A percentile compares a stretch with the other conserved stretches of the same genome.
phyloP scores from a whole-genome alignment of 2,888 invertebrate genomes.

The Thysanoteuthis rhombus region DNA sequence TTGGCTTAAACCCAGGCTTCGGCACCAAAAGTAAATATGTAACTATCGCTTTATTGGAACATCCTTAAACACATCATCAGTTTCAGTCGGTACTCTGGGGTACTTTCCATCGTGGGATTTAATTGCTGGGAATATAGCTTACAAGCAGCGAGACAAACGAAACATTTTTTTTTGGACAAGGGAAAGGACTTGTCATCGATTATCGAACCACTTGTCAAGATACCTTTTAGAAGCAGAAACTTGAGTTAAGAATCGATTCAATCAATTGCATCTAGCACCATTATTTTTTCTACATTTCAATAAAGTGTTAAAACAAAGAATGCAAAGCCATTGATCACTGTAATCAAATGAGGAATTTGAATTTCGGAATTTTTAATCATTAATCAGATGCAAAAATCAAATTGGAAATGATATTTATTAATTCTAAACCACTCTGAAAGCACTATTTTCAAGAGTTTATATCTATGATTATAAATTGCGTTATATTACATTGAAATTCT shows the following conservation, averaged over 20 bases:
- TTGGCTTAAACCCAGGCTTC: neutral
- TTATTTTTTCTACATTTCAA: neutral
- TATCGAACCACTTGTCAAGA: neutral
- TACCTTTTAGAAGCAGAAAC: neutral
- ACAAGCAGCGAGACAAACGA: neutral
- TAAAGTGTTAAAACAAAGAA: neutral
- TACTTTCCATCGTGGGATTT: neutral
- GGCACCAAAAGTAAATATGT: neutral
- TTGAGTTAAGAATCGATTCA: neutral
- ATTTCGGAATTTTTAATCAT: neutral
- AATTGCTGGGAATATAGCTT: neutral
- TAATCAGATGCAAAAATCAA: neutral
- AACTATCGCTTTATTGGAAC: neutral
- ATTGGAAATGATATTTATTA: neutral
- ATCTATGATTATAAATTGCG: no score
- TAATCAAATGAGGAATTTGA: neutral
- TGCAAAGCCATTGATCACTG: neutral
- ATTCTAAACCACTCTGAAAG: neutral
- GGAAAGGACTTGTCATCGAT: neutral
- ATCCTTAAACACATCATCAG: neutral
- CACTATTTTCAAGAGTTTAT: no score
- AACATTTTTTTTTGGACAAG: neutral
- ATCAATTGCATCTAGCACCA: neutral
- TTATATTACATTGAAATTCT: no score
- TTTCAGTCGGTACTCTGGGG: neutral